Evolutionary conservation across 2,797 vertebrate genomes (phyloP), one percentile per base, ranked within the genome.

Genomic region (Paedocypris micromegethes): DNA sequence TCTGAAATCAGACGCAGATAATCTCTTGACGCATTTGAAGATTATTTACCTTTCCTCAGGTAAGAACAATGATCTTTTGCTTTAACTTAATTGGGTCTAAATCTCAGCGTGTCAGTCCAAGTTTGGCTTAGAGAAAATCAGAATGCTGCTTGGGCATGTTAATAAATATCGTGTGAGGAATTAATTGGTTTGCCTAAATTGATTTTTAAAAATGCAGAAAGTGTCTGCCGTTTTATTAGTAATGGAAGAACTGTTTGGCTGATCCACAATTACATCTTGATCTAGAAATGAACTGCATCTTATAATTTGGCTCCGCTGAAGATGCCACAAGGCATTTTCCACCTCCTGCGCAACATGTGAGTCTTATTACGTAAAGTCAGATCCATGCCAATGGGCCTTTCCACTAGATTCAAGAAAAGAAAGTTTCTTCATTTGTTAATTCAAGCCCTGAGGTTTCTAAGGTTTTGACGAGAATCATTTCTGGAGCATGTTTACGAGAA

Each of bases 251-350:
- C 23, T 23, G 23, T 23, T 23, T 23, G 23, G 23, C 23, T 23
- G 23, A 23, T 23, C 23, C 23, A 23, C 23, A 23, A 23, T 23
- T 23, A 23, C 23, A 23, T 23, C 23, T 23, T 23, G 23, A 23
- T 23, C 23, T 23, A 23, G 23, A 23, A 23, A 23, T 23, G 1
- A 23, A 23, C 23, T 23, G 23, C 23, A 23, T 23, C 23, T 23
- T 23, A 23, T 23, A 23, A 23, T 23, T 66, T 9, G 52, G 57
- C 8, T 68, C 5, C 52, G 58, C 5, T 50, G 48, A 51, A 54
- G 82, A 81, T 80, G 59, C 82, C 82, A 79, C 78, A 75, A 80
- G 75, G 64, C 66, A 70, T 83, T 85, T 86, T 83, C 77, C 81
- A 69, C 54, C 58, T 57, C 70, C 63, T 68, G 68, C 56, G 68